Evolutionary conservation across 2,797 vertebrate genomes (phyloP).

Genomic region (Enteromius argenteus): DNA sequence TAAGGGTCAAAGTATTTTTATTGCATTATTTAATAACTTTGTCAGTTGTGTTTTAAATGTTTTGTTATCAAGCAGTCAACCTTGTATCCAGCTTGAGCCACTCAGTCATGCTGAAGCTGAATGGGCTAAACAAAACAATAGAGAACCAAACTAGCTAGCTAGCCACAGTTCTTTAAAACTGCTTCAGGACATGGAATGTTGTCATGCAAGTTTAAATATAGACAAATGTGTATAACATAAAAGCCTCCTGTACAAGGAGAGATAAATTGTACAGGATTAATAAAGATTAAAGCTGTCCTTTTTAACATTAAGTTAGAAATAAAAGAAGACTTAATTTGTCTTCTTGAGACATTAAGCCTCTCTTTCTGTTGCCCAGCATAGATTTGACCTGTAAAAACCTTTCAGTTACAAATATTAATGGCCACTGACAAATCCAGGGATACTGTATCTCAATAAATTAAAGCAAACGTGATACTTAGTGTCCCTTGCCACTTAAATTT

Average conservation of each 20-base stretch:
- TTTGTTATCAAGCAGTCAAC: not conserved
- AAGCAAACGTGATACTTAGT: not conserved
- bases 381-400: not conserved
- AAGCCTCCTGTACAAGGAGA: not conserved
- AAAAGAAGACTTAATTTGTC: not conserved
- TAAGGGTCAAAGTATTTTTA: not conserved
- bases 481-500: not conserved
- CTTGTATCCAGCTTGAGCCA: not conserved
- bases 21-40: not conserved
- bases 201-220: conserved; percentile 11
- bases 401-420: not conserved
- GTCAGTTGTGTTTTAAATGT: not conserved
- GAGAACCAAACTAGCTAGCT: not conserved
- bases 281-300: not conserved
- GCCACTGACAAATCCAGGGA: not conserved
- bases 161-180: not conserved
- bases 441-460: not conserved
- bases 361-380: not conserved
- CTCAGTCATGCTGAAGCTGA: conserved; percentile 6
- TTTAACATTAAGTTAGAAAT: not conserved
- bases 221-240: not conserved
- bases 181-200: conserved; percentile 18
- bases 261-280: not conserved
- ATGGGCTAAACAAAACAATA: conserved; percentile 4
- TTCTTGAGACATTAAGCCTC: not conserved